Base-by-base conservation (phyloP, 2,797 vertebrate genomes). In the Astyanax mexicanus region DNA sequence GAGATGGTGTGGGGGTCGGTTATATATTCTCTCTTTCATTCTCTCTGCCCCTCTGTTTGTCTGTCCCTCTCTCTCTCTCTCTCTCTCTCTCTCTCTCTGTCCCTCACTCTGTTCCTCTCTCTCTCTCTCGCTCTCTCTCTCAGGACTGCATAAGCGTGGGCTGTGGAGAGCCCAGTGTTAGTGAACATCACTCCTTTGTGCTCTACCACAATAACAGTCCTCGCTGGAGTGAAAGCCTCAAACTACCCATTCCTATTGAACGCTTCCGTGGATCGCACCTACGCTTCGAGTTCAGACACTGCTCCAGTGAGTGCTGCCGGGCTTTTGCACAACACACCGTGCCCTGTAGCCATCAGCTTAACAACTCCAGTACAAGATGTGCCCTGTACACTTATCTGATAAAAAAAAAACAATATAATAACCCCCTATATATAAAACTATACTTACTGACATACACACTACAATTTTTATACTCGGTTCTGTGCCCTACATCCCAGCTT, bases 161-260 rank as follows among this genome's bases (percentile, higher is more conserved):
- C 78, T 96, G 95, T 0, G 97, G 98, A 52, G 98, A 99, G 86
- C 93, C 95, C 1, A 95, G 91, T 85, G 89, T 92, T 80, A 96
- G 93, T 3, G 96, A 98, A n/a, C 97, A 98, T 80, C 96, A 96
- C 83, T 99, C 98, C 1, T 99, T 99, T 7, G 97, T 99, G 80
- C 96, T 99, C n/a, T 99, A 99, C 89, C 98, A 99, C 92, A 99
- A 96, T 85, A 99, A 99, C 85, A 94, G 96, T 83, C 97, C 98
- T 55, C 97, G 98, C 72, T 99, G 98, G 98, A 97, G 97, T 13
- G 98, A 99, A 88, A 94, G 98, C 88, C 91, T 99, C 89, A 99
- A 99, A 81, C 89, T 99, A 72, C 95, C 97, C 61, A 98, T 99
- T 85, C 98, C 98, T 71, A 97, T 99, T 35, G 98, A 99, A 84